Conservation (phyloP, 2,797 vertebrate genomes). For the Antennarius maculatus region DNA sequence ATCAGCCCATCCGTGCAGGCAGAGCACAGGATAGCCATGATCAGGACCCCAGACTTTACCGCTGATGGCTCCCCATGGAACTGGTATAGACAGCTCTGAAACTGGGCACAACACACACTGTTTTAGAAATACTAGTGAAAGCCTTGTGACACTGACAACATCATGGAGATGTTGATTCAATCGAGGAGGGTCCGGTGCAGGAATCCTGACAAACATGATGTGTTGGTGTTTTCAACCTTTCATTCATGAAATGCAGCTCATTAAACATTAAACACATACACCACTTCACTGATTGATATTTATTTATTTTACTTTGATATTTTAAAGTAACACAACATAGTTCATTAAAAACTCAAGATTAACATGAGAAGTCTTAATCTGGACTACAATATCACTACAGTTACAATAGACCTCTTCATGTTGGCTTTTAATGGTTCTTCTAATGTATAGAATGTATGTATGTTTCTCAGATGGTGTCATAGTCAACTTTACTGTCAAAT, state of each 20-base stretch:
- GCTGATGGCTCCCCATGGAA: constrained; percentile 83
- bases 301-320: too few relatives aligned
- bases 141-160: not conserved
- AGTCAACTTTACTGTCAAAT: too few relatives aligned
- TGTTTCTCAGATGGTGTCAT: too few relatives aligned
- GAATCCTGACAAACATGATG: too few relatives aligned
- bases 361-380: not conserved
- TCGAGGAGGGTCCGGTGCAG: too few relatives aligned
- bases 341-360: not conserved
- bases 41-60: constrained; percentile 82
- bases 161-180: too few relatives aligned
- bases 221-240: too few relatives aligned
- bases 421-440: not conserved
- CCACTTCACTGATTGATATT: too few relatives aligned
- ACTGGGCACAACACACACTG: constrained; percentile 39
- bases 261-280: too few relatives aligned
- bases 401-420: not conserved
- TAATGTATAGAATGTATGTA: too few relatives aligned
- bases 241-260: too few relatives aligned
- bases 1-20: constrained; percentile 86
- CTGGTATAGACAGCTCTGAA: constrained; percentile 77
- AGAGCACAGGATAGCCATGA: constrained; percentile 79
- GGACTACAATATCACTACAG: not conserved
- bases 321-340: not conserved
- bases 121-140: not conserved